These are phyloP conservation scores for Papilio dardanus DNA, from an alignment of 1,140 invertebrate species.

Conservation along the genomic window DNA sequence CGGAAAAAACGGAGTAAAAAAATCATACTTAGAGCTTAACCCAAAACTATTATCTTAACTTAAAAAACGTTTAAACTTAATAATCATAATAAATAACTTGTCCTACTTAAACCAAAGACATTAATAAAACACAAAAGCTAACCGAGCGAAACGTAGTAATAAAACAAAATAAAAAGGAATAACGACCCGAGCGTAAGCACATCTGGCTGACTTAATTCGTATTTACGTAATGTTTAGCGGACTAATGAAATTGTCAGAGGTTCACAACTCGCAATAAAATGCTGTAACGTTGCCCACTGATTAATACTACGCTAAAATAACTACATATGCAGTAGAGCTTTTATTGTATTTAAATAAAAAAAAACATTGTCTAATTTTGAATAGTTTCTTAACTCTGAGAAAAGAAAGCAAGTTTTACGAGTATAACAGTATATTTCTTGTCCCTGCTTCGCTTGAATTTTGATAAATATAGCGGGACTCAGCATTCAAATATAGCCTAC, in stretches of 20 bases:
- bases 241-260: slow-evolving; percentile 63
- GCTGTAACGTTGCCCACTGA: slow-evolving; percentile 29
- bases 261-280: slow-evolving; percentile 43
- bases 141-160: slow-evolving; percentile 42
- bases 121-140: slow-evolving; percentile 23
- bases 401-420: not conserved
- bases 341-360: not conserved
- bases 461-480: no score
- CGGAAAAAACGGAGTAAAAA: no score
- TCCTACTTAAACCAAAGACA: not conserved
- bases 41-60: not conserved
- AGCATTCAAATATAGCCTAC: no score
- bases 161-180: slow-evolving; percentile 71
- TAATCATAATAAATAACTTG: slow-evolving; percentile 23
- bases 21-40: no score
- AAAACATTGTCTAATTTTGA: no score
- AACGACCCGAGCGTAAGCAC: slow-evolving; percentile 57
- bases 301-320: slow-evolving; percentile 33
- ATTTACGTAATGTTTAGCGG: slow-evolving; percentile 62
- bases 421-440: no score
- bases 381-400: not conserved
- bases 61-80: not conserved
- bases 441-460: no score
- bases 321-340: not conserved
- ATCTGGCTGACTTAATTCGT: slow-evolving; percentile 63